Percentiles rank a stretch among this genome's conserved stretches.
Conservation (phyloP, 2,888 invertebrate species). For the Lasioglossum calceatum region DNA sequence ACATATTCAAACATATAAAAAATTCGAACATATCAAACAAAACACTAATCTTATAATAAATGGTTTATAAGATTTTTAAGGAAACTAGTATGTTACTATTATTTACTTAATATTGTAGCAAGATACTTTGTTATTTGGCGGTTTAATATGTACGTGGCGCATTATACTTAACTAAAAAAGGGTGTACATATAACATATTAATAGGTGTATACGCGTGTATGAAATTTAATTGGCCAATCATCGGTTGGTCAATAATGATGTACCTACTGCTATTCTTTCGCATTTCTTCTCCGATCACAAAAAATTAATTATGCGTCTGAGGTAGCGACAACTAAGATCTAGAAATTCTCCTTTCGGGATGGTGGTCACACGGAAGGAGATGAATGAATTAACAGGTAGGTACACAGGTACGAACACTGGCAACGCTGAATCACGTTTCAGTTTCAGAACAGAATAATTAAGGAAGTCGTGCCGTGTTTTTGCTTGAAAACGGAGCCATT, state of each 20-base stretch:
- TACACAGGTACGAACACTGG: neutral
- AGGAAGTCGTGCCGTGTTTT: conserved; percentile 2
- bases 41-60: neutral
- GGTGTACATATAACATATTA: neutral
- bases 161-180: neutral
- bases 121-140: neutral
- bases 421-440: neutral
- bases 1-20: no score
- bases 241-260: neutral
- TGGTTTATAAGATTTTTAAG: neutral
- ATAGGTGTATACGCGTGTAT: neutral
- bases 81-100: neutral
- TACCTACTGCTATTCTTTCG: neutral
- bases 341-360: neutral
- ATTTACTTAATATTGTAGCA: neutral
- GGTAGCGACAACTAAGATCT: neutral
- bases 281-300: neutral
- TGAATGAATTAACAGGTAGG: neutral
- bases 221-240: neutral
- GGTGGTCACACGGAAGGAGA: neutral
- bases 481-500: conserved; percentile 4
- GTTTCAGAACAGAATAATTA: neutral
- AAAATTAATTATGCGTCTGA: neutral
- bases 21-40: neutral
- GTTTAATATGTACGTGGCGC: neutral